Percentiles rank a stretch among this genome's conserved stretches.
Conservation (phyloP, 2,797 vertebrate species). For the Melanotaenia maccullochi region DNA sequence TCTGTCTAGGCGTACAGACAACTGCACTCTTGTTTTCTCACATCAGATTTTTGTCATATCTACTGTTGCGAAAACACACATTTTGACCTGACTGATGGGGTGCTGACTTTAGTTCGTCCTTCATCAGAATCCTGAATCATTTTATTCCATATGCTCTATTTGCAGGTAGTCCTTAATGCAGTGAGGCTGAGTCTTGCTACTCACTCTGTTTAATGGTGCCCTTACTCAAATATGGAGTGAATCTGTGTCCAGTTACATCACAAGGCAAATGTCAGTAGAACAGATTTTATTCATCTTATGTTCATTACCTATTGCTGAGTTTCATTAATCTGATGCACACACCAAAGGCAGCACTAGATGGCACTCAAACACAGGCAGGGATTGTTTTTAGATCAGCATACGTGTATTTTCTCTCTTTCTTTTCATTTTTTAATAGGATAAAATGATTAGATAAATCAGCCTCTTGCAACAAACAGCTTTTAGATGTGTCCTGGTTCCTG, state of each 20-base stretch:
- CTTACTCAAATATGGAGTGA: constrained; percentile 53
- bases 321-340: constrained; percentile 3
- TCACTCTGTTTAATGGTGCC: constrained; percentile 53
- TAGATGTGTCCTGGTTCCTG: constrained; percentile 19
- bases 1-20: constrained; percentile 11
- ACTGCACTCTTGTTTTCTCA: neutral
- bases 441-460: constrained; percentile 30
- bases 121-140: neutral
- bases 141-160: constrained; percentile 13
- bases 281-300: constrained; percentile 58
- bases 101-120: neutral
- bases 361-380: constrained; percentile 32
- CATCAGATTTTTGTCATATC: neutral
- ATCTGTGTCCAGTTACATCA: constrained; percentile 72
- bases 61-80: neutral
- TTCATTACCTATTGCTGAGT: constrained; percentile 9
- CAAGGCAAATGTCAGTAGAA: constrained; percentile 68
- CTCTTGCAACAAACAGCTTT: constrained; percentile 21
- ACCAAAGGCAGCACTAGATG: constrained; percentile 60
- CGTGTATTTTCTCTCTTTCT: neutral
- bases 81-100: neutral
- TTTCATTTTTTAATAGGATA: neutral
- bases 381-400: constrained; percentile 6
- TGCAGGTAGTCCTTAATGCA: constrained; percentile 17
- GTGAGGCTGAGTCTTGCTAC: constrained; percentile 33